Evolutionary conservation across 2,888 invertebrate genomes (phyloP).

Genomic region (Gasteruption jaculator): DNA sequence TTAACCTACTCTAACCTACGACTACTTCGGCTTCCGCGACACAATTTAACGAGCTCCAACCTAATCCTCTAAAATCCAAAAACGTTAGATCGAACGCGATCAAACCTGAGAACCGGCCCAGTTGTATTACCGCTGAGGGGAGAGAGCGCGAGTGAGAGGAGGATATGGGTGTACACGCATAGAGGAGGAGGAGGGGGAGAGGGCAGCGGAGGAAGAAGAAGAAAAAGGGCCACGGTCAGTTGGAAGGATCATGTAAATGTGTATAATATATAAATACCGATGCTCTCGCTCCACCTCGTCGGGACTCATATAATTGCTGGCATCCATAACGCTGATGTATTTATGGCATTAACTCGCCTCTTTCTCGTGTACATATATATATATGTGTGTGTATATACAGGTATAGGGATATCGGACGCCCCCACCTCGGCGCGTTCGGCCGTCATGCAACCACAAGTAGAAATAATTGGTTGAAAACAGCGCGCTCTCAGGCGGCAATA

Average conservation of each 20-base stretch:
- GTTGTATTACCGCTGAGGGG: constrained; percentile 37
- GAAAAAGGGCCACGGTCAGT: constrained; percentile 2
- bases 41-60: no score
- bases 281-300: constrained; percentile 44
- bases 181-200: constrained; percentile 11
- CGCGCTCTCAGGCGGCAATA: constrained; percentile 47
- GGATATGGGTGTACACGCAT: constrained; percentile 17
- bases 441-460: constrained; percentile 58
- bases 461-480: constrained; percentile 52
- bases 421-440: constrained; percentile 45
- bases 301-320: constrained; percentile 50
- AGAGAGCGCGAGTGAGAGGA: constrained; percentile 21
- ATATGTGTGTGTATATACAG: no score
- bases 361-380: constrained; percentile 45
- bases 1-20: no score
- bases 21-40: no score
- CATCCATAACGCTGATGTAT: constrained; percentile 52
- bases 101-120: constrained; percentile 44
- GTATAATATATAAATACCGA: constrained; percentile 18
- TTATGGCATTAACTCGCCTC: constrained; percentile 51
- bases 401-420: no score
- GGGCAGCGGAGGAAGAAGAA: no score
- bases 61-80: no score
- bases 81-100: constrained; percentile 35
- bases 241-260: constrained; percentile 1